Conservation (phyloP, 1,140 invertebrate species). For the Leptoteleia sp. region DNA sequence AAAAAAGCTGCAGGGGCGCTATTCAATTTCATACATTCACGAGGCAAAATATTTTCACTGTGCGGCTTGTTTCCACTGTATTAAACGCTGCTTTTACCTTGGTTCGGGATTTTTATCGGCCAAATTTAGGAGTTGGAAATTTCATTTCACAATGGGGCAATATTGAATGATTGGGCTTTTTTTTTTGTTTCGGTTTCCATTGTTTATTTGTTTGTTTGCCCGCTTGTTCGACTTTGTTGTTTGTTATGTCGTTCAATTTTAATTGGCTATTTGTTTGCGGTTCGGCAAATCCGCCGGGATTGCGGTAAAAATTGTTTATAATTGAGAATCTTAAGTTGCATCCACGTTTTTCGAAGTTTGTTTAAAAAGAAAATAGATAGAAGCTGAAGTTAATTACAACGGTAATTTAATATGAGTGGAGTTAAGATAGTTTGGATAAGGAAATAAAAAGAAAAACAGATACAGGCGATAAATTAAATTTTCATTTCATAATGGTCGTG, state of each 20-base stretch:
- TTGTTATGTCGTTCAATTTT: no score
- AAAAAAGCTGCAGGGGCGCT: constrained; percentile 43
- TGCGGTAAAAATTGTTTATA: constrained; percentile 2
- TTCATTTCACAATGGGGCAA: neutral
- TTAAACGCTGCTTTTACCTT: constrained; percentile 43
- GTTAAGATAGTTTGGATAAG: constrained; percentile 13
- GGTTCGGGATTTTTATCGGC: constrained; percentile 37
- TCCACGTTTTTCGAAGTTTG: constrained; percentile 29
- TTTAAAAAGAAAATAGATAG: constrained; percentile 30
- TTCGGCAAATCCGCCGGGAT: constrained; percentile 5
- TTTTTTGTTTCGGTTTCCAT: neutral
- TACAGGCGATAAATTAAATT: constrained; percentile 41
- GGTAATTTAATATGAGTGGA: constrained; percentile 35
- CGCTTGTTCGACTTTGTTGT: no score
- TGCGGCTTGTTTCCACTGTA: constrained; percentile 16
- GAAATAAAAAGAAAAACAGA: constrained; percentile 21
- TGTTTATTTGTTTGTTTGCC: no score
- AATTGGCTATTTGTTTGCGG: constrained; percentile 5
- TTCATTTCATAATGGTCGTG: constrained; percentile 35
- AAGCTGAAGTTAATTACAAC: constrained; percentile 29
- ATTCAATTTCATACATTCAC: constrained; percentile 37
- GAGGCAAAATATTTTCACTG: constrained; percentile 40
- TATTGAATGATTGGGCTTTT: constrained; percentile 6
- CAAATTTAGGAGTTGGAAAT: constrained; percentile 30
- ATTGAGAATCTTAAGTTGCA: constrained; percentile 26